Percentiles rank a stretch among this genome's conserved stretches.
phyloP scores from a whole-genome alignment of 2,888 invertebrate species.

The Dolomedes plantarius region DNA sequence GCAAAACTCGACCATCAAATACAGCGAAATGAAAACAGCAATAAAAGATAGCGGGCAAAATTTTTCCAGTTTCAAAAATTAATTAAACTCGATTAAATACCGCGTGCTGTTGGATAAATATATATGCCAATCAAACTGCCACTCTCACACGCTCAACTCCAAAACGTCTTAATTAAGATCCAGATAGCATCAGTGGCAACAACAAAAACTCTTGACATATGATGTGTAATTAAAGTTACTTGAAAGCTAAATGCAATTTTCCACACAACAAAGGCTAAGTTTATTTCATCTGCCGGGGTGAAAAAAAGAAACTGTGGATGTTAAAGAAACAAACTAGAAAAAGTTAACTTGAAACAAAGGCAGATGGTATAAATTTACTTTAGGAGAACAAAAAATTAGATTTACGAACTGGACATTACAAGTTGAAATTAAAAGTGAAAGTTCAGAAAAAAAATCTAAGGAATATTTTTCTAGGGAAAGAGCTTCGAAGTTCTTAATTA shows the following conservation, averaged over 20 bases:
- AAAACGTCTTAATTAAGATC: slow-evolving; percentile 9
- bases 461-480: slow-evolving; percentile 1
- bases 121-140: slow-evolving; percentile 13
- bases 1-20: background rate
- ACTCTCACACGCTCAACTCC: background rate
- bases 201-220: slow-evolving; percentile 48
- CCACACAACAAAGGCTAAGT: slow-evolving; percentile 29
- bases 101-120: background rate
- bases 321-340: slow-evolving; percentile 2
- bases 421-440: slow-evolving; percentile 58
- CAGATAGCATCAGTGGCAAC: background rate
- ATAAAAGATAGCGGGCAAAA: background rate
- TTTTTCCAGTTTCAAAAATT: slow-evolving; percentile 5
- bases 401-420: slow-evolving; percentile 62
- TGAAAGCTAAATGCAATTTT: slow-evolving; percentile 38
- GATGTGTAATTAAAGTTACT: slow-evolving; percentile 56
- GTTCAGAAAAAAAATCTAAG: slow-evolving; percentile 17
- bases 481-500: slow-evolving; percentile 51
- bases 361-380: slow-evolving; percentile 52
- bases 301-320: background rate
- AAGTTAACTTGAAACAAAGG: slow-evolving; percentile 13
- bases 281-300: slow-evolving; percentile 10
- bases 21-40: background rate
- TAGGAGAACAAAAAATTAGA: slow-evolving; percentile 31
- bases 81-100: slow-evolving; percentile 12